Evolutionary conservation across 2,888 invertebrate genomes (phyloP).

Genomic region (Formica aserva): DNA sequence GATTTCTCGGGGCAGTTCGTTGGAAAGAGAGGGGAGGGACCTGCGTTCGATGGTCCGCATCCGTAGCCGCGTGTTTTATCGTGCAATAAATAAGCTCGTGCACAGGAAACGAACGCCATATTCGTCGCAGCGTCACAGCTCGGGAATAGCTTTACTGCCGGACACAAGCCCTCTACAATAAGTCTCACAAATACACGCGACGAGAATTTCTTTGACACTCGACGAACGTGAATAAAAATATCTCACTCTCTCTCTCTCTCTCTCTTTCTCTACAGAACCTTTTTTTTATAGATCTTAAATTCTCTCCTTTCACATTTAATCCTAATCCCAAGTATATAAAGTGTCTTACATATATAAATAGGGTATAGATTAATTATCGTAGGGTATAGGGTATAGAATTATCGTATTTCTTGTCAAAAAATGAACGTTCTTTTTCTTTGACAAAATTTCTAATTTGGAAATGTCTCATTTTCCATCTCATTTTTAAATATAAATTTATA

Average conservation of each 20-base stretch:
- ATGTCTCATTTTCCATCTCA: too few species aligned
- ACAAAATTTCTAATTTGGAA: too few species aligned
- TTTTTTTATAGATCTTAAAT: not conserved
- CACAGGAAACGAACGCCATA: constrained; percentile 78
- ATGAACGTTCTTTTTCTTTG: too few species aligned
- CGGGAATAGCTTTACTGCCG: constrained; percentile 67
- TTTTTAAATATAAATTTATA: too few species aligned
- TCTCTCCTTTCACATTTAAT: not conserved
- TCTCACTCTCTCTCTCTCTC: not conserved
- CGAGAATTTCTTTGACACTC: not conserved
- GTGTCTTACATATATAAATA: too few species aligned
- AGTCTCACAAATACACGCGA: constrained; percentile 17
- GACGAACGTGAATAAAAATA: not conserved
- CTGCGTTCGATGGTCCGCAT: constrained; percentile 15
- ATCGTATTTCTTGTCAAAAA: not conserved
- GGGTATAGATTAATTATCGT: too few species aligned
- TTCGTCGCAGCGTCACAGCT: constrained; percentile 72
- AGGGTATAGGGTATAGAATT: too few species aligned
- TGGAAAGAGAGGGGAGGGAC: not conserved
- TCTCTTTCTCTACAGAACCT: not conserved
- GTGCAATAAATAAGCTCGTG: constrained; percentile 75
- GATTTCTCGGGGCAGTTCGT: constrained; percentile 45
- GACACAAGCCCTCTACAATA: not conserved
- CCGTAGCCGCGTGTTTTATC: constrained; percentile 54
- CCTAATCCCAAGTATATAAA: too few species aligned